Evolutionary conservation across 1,140 invertebrate genomes (phyloP), one percentile per base, ranked within the genome.

Genomic region (Augochlora pura): DNA sequence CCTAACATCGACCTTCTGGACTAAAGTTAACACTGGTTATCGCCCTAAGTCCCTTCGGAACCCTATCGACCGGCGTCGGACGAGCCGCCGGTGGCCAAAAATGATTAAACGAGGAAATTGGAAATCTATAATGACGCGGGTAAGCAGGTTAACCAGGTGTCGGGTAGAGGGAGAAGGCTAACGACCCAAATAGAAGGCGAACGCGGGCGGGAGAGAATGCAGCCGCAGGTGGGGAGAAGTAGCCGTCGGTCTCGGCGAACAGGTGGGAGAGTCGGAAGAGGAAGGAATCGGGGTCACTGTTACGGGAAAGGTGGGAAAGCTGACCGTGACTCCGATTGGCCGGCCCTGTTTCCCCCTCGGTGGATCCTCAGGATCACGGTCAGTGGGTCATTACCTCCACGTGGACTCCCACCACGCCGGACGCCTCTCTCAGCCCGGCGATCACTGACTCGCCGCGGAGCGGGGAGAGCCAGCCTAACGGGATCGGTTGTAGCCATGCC

Each of bases 331-430:
- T 80, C 38, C 76, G 80, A 91, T 90, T 91, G 89, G 88, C 66
- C 73, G 63, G 59, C 27, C 32, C 16, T 42, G 57, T 63, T 71
- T 74, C 73, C 71, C 81, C 68, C 62, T 74, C 60, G 57, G 32
- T 38, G 46, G 9, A 27, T 72, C 25, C 25, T 62, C 52, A 18
- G 18, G 72, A 91, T 89, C 78, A 90, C 89, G 91, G 90, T 89
- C 72, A 91, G 84, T 91, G 77, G 83, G 90, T 88, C 89, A 82
- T 75, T 88, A 68, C 83, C 86, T 87, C 80, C 84, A 78, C 82
- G 81, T 85, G 84, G 79, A 62, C 38, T 42, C 63, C 70, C 63
- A 21, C 66, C 63, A 5, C 60, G 52, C 39, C 62, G 77, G 32
- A 1, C 32, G 4, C 4, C 4, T 1, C 32, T 4, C 73, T 77